Base-by-base conservation (phyloP, 2,113 vertebrate genomes). In the Chelonoidis abingdonii region DNA sequence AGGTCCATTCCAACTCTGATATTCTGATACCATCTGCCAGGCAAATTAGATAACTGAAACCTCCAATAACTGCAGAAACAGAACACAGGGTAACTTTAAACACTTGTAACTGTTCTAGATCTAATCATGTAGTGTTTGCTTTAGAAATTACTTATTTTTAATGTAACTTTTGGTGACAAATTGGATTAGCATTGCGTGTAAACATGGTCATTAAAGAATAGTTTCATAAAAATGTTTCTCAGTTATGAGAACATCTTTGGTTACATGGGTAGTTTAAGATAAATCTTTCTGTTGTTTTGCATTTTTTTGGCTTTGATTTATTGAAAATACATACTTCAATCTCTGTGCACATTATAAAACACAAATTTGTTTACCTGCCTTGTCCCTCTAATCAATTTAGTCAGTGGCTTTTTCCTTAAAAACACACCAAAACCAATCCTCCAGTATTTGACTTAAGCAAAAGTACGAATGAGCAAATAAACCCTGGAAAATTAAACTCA, bases 121-220 rank as follows among this genome's bases (percentile, higher is more conserved):
- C 52, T 94, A 84, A 80, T 82, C 2, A 19, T 76, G 7, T 24
- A 54, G 8, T 54, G 72, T 22, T 89, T 91, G 8, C 41, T 25
- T 86, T 62, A 29, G 3, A 72, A 93, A 10, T 91, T 8, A 86
- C 44, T 93, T 93, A 53, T 1, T 83, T 89, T 62, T 80, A 89
- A 89, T 31, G 59, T 62, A 62, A 35, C 35, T 31, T 62, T 62
- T 62, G 29, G 50, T 1, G 0, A 72, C 35, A 94, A 94, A 56
- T 56, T 80, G 62, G 89, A 78, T 21, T 92, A 53, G 92, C 86
- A 84, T 76, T 87, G 17, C 8, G 31, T 92, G 88, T 89, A 92
- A 86, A 72, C 5, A 1, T 72, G 9, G 22, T 75, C 87, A 10
- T 76, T 80, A 24, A 91, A 84, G n/a, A 22, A 9, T 72, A 84